Percentiles rank a stretch among this genome's conserved stretches.
These are phyloP conservation scores for Luidia sarsii DNA, from an alignment of 53 echinoderm and acorn worm species.

Conservation along the genomic window DNA sequence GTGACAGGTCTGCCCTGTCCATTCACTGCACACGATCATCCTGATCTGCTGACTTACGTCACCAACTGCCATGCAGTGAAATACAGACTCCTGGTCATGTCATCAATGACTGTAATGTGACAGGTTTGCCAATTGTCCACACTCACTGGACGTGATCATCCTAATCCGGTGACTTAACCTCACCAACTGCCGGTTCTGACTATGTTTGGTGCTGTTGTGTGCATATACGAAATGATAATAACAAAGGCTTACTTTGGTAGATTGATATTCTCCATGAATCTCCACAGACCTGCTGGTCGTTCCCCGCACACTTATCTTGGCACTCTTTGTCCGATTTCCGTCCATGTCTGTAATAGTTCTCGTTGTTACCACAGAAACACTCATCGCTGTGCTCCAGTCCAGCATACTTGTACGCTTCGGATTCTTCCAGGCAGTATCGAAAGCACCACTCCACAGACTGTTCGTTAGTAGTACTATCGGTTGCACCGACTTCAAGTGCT, in stretches of 20 bases:
- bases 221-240: no score
- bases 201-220: no score
- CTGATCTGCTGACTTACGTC: no score
- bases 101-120: no score
- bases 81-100: no score
- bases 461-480: background rate
- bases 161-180: no score
- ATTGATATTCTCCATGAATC: slow-evolving; percentile 14
- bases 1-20: no score
- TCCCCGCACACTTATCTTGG: background rate
- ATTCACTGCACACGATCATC: no score
- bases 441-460: slow-evolving; percentile 42
- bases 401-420: background rate
- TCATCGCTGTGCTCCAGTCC: slow-evolving; percentile 1
- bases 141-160: no score
- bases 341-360: slow-evolving; percentile 19
- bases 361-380: slow-evolving; percentile 43
- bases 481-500: background rate
- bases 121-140: no score
- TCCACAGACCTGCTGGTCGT: slow-evolving; percentile 26
- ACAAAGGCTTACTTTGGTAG: slow-evolving; percentile 20
- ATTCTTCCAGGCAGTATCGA: background rate
- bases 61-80: no score
- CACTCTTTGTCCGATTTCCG: background rate
- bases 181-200: no score